Percentiles rank a stretch among this genome's conserved stretches.
Evolutionary conservation across 2,888 invertebrate species (phyloP).

Genomic region (Napeogenes inachia): DNA sequence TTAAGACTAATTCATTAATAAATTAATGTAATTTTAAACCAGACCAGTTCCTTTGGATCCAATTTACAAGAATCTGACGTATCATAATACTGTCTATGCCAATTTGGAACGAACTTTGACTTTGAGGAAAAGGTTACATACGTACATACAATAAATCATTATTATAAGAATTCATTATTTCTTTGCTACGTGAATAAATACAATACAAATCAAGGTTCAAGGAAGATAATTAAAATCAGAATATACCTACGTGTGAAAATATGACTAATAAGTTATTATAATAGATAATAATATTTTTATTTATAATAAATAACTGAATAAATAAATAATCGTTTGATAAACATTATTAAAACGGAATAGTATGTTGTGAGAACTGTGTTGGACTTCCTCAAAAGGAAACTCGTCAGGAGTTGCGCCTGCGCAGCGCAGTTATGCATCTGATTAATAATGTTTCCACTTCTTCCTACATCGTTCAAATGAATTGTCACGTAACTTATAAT

Average conservation of each 20-base stretch:
- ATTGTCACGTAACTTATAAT: conserved; percentile 4
- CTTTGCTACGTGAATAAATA: no score
- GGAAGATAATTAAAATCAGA: background rate
- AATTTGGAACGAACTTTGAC: no score
- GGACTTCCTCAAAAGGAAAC: conserved; percentile 29
- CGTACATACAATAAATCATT: no score
- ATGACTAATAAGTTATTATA: background rate
- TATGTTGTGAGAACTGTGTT: conserved; percentile 17
- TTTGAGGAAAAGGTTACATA: no score
- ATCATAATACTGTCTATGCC: no score
- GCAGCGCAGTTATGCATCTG: background rate
- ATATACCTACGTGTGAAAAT: background rate
- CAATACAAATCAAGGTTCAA: background rate
- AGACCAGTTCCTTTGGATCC: no score
- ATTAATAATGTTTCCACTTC: conserved; percentile 1
- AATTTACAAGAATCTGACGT: no score
- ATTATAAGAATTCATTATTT: no score
- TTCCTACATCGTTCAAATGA: conserved; percentile 3
- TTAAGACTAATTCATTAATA: no score
- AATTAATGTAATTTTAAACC: no score
- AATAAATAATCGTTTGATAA: conserved; percentile 12
- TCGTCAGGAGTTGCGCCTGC: conserved; percentile 6
- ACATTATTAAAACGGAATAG: conserved; percentile 13
- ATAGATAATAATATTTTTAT: conserved; percentile 6
- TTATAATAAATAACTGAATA: conserved; percentile 12